A percentile compares a stretch with the other conserved stretches of the same genome.
Conservation (phyloP, 2,797 vertebrate species). For the Adelosebastes latens region DNA sequence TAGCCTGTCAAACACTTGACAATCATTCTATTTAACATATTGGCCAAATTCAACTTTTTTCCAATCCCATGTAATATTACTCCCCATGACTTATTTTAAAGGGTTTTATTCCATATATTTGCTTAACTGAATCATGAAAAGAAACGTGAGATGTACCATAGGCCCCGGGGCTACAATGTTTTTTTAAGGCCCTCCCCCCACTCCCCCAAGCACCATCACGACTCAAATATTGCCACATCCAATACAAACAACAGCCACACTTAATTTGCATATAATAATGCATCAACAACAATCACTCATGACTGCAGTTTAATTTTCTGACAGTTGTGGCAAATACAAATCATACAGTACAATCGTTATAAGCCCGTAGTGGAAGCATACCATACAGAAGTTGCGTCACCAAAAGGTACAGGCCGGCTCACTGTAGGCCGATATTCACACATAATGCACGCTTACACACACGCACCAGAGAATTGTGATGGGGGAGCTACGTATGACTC, state of each 20-base stretch:
- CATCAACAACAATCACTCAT: not conserved
- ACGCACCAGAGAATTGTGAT: too few relatives aligned
- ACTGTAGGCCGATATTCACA: too few relatives aligned
- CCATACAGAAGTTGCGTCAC: not conserved
- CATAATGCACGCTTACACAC: too few relatives aligned
- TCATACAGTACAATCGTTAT: too few relatives aligned
- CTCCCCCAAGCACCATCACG: not conserved
- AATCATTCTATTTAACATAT: conserved; percentile 10
- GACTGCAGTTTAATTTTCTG: not conserved
- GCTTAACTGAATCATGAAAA: not conserved
- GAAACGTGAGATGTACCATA: not conserved
- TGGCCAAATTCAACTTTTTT: not conserved
- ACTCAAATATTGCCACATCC: not conserved
- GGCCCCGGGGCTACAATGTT: not conserved
- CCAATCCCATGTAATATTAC: not conserved
- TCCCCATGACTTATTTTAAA: not conserved
- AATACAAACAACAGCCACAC: not conserved
- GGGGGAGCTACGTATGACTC: too few relatives aligned
- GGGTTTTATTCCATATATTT: not conserved
- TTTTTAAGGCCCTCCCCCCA: not conserved
- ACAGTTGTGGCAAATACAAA: too few relatives aligned
- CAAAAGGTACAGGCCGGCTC: not conserved
- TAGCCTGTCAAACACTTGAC: conserved; percentile 2
- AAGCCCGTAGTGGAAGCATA: too few relatives aligned
- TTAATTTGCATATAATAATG: not conserved